A percentile compares a stretch with the other conserved stretches of the same genome.
These are phyloP conservation scores for Leguminivora glycinivorella DNA, from an alignment of 1,140 invertebrate species.

Conservation along the genomic window DNA sequence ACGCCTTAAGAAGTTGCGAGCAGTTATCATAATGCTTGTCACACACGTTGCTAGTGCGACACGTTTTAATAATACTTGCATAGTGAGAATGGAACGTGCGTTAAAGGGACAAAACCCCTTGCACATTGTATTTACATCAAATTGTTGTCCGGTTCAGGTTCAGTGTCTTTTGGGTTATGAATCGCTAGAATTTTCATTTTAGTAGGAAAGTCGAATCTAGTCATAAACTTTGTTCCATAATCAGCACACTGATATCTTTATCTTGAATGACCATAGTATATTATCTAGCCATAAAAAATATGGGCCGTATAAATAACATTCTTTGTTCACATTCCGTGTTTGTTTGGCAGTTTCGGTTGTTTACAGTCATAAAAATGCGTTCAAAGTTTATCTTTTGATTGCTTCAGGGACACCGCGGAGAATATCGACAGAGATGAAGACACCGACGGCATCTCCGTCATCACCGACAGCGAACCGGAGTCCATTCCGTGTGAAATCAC, in stretches of 20 bases:
- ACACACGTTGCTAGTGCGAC: not conserved
- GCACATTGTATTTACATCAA: too few relatives aligned
- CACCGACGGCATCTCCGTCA: slow-evolving; percentile 73
- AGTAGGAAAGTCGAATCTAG: not conserved
- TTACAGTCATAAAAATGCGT: not conserved
- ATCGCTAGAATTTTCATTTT: too few relatives aligned
- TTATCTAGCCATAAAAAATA: not conserved
- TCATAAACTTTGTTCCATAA: not conserved
- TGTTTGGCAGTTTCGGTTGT: slow-evolving; percentile 10
- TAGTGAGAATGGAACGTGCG: too few relatives aligned
- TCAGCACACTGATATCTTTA: not conserved
- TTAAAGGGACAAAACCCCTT: too few relatives aligned
- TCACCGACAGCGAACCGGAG: slow-evolving; percentile 70
- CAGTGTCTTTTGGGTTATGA: too few relatives aligned
- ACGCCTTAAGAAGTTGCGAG: not conserved
- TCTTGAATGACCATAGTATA: not conserved
- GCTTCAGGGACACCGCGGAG: slow-evolving; percentile 42
- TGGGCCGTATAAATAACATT: not conserved
- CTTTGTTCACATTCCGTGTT: not conserved
- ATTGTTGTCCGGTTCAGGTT: too few relatives aligned
- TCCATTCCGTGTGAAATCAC: slow-evolving; percentile 46
- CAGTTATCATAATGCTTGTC: not conserved
- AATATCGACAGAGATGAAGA: slow-evolving; percentile 69
- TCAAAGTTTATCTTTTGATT: slow-evolving; percentile 27
- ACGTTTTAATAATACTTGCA: too few relatives aligned